Evolutionary conservation across 2,888 invertebrate species (phyloP).

Genomic region (Euplexia lucipara): DNA sequence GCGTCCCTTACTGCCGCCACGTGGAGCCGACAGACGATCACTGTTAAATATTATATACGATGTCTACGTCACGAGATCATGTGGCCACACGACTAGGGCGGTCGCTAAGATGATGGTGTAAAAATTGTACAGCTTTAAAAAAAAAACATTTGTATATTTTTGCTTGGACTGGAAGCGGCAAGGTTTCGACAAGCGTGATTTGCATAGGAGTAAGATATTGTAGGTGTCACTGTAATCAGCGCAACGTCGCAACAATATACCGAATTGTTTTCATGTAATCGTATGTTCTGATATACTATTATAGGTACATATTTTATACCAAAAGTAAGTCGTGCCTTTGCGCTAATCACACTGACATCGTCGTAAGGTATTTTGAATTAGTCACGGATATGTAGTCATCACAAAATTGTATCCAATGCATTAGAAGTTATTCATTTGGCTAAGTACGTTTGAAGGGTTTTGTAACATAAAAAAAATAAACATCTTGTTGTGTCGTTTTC

Average conservation of each 20-base stretch:
- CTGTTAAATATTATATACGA: constrained; percentile 58
- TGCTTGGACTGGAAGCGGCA: constrained; percentile 83
- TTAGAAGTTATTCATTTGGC: constrained; percentile 83
- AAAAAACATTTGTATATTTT: constrained; percentile 88
- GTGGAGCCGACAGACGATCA: constrained; percentile 43
- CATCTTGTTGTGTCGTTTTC: constrained; percentile 89
- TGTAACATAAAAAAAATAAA: constrained; percentile 79
- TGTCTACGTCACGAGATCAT: constrained; percentile 43
- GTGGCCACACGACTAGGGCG: constrained; percentile 68
- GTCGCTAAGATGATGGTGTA: constrained; percentile 80
- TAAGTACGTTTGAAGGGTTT: constrained; percentile 84
- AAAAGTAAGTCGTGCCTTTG: constrained; percentile 49
- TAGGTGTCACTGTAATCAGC: constrained; percentile 70
- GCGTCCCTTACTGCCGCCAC: constrained; percentile 61
- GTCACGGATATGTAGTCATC: constrained; percentile 87
- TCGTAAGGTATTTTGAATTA: constrained; percentile 83
- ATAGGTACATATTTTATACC: constrained; percentile 57
- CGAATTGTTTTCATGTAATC: constrained; percentile 56
- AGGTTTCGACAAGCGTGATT: constrained; percentile 80
- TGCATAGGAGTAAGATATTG: constrained; percentile 78
- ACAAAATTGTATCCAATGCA: constrained; percentile 85
- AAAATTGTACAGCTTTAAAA: constrained; percentile 88
- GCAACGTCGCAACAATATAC: constrained; percentile 52
- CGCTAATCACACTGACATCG: constrained; percentile 70
- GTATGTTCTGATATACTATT: constrained; percentile 52